These are phyloP conservation scores for Erythrocercus mccallii DNA, from an alignment of 2,113 vertebrate species.

Conservation along the genomic window DNA sequence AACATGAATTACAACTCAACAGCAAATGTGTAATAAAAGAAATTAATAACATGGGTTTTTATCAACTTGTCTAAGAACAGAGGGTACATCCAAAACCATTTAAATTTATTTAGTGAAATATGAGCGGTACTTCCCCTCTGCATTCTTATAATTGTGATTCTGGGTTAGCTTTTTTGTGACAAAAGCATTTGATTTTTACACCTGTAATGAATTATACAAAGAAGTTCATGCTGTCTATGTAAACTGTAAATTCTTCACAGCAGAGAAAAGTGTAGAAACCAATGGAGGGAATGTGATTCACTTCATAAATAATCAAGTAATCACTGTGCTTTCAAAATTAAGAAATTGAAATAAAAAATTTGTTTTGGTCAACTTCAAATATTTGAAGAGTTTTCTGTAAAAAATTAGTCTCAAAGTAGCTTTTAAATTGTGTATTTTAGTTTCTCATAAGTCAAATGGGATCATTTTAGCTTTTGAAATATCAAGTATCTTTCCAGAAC, in stretches of 20 bases:
- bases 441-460: slow-evolving; percentile 22
- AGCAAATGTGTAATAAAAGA: not conserved
- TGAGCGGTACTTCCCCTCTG: not conserved
- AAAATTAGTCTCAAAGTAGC: not conserved
- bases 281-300: not conserved
- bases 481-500: slow-evolving; percentile 22
- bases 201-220: not conserved
- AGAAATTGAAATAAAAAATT: not conserved
- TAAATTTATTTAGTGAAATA: not conserved
- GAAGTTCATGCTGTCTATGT: not conserved
- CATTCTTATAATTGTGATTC: not conserved
- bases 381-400: not conserved
- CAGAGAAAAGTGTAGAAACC: not conserved
- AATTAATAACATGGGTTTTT: not conserved
- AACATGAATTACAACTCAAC: not conserved
- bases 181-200: not conserved
- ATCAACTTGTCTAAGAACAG: not conserved
- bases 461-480: slow-evolving; percentile 54
- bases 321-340: not conserved
- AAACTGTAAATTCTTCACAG: not conserved
- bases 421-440: slow-evolving; percentile 17
- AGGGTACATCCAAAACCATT: not conserved
- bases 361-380: not conserved
- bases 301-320: not conserved
- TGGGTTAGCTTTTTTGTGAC: not conserved